A percentile compares a stretch with the other conserved stretches of the same genome.
Conservation (phyloP, 2,797 vertebrate species). For the Muscicapa comitata region DNA sequence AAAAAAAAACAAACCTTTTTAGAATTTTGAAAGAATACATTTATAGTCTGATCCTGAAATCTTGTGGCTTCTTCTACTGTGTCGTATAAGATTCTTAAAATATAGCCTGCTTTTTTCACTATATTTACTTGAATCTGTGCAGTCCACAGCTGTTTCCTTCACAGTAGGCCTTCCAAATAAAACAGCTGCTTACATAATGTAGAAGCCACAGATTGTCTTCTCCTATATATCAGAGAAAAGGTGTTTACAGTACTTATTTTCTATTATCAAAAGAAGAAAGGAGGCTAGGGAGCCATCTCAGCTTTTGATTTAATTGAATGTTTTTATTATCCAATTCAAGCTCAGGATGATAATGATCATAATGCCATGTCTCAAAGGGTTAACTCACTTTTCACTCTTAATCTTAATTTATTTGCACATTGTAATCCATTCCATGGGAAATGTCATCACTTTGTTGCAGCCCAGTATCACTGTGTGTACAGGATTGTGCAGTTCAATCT, state of each 20-base stretch:
- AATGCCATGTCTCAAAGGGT: background rate
- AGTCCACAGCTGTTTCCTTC: background rate
- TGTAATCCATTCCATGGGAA: background rate
- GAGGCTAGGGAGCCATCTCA: background rate
- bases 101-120: background rate
- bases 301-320: background rate
- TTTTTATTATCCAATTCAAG: background rate
- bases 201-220: background rate
- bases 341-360: background rate
- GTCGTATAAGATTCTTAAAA: background rate
- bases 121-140: background rate
- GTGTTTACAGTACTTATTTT: background rate
- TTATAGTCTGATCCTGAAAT: background rate
- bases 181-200: background rate
- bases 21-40: background rate
- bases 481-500: background rate
- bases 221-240: background rate
- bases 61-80: background rate
- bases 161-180: background rate
- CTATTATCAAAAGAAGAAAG: background rate
- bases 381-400: background rate
- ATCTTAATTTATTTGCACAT: background rate
- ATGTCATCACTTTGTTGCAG: background rate
- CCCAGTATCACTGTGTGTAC: background rate
- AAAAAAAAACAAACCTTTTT: background rate